Conservation (phyloP, 1,140 invertebrate species). For the Drosophila ohnishii region DNA sequence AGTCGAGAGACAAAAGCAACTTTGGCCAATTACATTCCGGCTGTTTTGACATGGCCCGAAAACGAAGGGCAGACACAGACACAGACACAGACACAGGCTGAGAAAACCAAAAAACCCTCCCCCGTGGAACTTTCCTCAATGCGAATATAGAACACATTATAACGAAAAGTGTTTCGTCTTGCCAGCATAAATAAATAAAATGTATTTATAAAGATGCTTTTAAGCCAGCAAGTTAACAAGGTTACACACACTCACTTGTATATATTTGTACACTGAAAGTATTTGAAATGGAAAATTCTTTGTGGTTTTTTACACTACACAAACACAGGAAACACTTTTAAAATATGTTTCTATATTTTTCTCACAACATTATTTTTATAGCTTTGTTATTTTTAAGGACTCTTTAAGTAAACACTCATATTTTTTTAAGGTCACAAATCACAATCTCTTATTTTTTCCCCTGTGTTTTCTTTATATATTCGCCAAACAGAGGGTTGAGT, state of each 20-base stretch:
- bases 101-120: conserved; percentile 8
- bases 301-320: background rate
- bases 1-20: conserved; percentile 12
- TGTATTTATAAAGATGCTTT: conserved; percentile 83
- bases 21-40: conserved; percentile 54
- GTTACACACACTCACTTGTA: conserved; percentile 40
- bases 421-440: background rate
- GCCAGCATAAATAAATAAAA: conserved; percentile 81
- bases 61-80: background rate
- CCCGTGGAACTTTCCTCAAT: conserved; percentile 10
- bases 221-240: conserved; percentile 74
- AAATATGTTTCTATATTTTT: too few relatives aligned
- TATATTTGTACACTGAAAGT: conserved; percentile 5
- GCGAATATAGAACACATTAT: conserved; percentile 60
- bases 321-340: too few relatives aligned
- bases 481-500: conserved; percentile 10
- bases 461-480: conserved; percentile 12
- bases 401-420: background rate
- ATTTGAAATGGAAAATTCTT: background rate
- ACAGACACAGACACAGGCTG: background rate
- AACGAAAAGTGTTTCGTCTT: conserved; percentile 72
- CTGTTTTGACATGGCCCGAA: conserved; percentile 62
- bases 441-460: background rate
- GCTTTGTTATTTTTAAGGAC: background rate
- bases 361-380: too few relatives aligned